Base-by-base conservation (phyloP, 2,888 invertebrate species). In the Drosophila aldrichi region DNA sequence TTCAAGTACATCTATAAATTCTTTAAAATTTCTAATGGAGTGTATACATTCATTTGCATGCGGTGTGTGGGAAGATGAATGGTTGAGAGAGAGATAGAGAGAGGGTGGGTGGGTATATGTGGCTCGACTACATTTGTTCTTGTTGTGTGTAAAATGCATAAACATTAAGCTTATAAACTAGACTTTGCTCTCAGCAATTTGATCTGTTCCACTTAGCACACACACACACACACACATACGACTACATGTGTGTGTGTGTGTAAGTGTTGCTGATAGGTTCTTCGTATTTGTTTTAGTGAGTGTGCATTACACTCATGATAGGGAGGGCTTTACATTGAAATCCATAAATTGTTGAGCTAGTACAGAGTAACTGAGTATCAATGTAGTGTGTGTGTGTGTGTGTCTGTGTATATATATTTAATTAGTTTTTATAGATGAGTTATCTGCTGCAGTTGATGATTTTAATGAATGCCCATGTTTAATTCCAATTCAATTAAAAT, bases 241-340 rank as follows among this genome's bases (percentile, higher is more conserved):
- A 20, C 14, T 20, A 22, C 20, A 12, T 49, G 22, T 51, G 57
- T 46, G 41, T 51, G 34, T 46, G 34, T 62, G 36, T 56, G 20
- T 54, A 54, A 49, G 46, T 55, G 65, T 62, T 70, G 44, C 44
- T 44, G 54, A 72, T 70, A 78, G 65, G 65, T 75, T 71, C 51
- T 36, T 49, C 51, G 74, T 77, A 67, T 78, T 74, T 79, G 79
- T 70, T 79, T 79, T 66, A 79, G 74, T 59, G 77, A 74, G 77
- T 78, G 66, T 55, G 43, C 44, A 54, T 41, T 62, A 62, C 79
- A 78, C 79, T 74, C 62, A 57, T 70, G 61, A 57, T 58, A 79
- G 87, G 84, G 89, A 89, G 84, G 84, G 84, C 87, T 89, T 85
- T 83, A 75, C 74, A 89, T 74, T 85, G 84, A 85, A 85, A 85